Conservation (phyloP, 2,113 vertebrate species). For the Pan troglodytes region DNA sequence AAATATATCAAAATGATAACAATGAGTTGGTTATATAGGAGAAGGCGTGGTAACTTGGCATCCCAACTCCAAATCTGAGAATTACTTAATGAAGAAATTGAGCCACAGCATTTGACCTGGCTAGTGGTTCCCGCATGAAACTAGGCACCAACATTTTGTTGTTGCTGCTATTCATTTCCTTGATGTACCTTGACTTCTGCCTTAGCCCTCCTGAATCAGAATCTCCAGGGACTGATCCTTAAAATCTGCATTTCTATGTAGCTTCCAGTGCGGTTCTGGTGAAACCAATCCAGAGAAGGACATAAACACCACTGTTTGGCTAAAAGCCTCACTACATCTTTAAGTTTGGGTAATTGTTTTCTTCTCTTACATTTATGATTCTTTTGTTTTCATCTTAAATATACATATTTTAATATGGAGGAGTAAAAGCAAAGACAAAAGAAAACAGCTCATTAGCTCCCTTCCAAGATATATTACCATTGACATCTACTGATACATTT, state of each 20-base stretch:
- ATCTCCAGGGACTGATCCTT: background rate
- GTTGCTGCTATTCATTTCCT: accelerated
- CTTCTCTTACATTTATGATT: background rate
- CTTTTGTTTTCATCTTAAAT: background rate
- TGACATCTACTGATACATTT: background rate
- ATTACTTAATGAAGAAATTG: background rate
- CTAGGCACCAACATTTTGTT: background rate
- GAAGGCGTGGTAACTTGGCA: accelerated
- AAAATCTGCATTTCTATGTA: background rate
- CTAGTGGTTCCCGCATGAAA: background rate
- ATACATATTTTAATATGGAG: no score
- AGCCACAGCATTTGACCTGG: no score
- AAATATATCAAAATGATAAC: background rate
- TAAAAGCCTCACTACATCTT: accelerated
- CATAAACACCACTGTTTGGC: background rate
- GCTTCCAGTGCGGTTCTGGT: background rate
- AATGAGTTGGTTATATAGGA: background rate
- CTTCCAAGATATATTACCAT: background rate
- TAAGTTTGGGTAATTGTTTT: background rate
- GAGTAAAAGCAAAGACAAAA: background rate
- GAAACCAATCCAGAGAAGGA: background rate
- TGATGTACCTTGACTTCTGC: background rate
- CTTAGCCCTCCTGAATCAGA: background rate
- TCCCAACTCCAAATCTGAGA: no score
- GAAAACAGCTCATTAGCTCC: background rate